phyloP scores from a whole-genome alignment of 2,113 vertebrate species.

The Dipodomys ordii region DNA sequence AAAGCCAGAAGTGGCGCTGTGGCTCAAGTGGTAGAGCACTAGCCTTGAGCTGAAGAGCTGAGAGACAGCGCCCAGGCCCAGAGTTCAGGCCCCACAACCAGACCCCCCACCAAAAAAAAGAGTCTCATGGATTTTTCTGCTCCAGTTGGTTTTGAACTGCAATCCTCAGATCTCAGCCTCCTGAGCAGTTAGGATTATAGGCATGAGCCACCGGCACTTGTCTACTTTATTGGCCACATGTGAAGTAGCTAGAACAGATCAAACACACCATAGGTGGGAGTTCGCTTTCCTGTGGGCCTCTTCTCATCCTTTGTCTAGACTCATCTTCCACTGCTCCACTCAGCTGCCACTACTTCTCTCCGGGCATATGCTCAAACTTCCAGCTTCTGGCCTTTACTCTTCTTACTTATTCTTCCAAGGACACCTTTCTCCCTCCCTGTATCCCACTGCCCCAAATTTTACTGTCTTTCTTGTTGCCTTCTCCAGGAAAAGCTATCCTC shows the following conservation, averaged over 20 bases:
- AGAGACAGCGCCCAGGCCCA: too few species aligned
- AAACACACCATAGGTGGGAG: neutral
- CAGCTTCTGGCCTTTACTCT: neutral
- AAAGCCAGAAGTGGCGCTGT: too few species aligned
- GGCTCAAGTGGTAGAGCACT: too few species aligned
- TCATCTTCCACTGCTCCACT: neutral
- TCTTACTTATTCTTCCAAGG: neutral
- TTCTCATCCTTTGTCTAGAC: neutral
- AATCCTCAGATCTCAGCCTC: too few species aligned
- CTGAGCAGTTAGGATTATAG: too few species aligned
- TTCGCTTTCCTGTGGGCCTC: neutral
- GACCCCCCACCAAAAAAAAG: too few species aligned
- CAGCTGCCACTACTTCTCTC: neutral
- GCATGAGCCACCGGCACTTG: too few species aligned
- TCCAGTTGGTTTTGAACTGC: too few species aligned
- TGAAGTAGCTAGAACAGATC: neutral
- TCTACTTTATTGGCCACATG: neutral
- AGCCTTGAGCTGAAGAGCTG: too few species aligned
- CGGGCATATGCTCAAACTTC: rapidly evolving
- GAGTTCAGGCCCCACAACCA: too few species aligned
- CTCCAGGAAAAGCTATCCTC: conserved; percentile 12
- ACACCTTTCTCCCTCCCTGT: neutral
- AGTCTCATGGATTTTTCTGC: too few species aligned
- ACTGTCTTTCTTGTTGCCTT: neutral
- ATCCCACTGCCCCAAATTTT: neutral